These are phyloP conservation scores for Coelopa pilipes DNA, from an alignment of 2,888 invertebrate genomes.

Conservation along the genomic window DNA sequence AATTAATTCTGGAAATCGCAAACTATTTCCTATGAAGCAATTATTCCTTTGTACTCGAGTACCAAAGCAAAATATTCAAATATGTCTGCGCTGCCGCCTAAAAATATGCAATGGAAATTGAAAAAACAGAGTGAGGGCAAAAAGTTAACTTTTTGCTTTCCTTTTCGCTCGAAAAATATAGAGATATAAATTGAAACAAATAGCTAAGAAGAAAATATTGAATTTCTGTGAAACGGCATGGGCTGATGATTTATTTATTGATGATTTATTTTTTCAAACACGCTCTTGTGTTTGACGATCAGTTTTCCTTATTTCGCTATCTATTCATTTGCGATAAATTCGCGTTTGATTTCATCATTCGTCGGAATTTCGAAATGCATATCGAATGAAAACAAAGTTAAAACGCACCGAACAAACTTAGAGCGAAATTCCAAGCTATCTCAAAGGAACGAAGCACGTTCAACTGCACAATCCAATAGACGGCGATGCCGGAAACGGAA, in stretches of 20 bases:
- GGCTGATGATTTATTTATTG: neutral
- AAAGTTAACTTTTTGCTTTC: neutral
- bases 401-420: neutral
- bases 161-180: neutral
- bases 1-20: too few relatives aligned
- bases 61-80: too few relatives aligned
- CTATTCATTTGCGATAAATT: neutral
- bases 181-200: neutral
- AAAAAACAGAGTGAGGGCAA: neutral
- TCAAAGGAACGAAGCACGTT: neutral
- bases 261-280: neutral
- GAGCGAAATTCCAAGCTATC: neutral
- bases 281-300: too few relatives aligned
- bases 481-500: constrained; percentile 4
- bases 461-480: neutral
- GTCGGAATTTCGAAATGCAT: neutral
- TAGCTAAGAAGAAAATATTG: neutral
- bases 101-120: neutral
- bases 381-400: neutral
- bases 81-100: too few relatives aligned
- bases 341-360: too few relatives aligned
- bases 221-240: neutral
- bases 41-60: too few relatives aligned
- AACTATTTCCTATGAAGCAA: too few relatives aligned
- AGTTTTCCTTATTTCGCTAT: neutral